Evolutionary conservation across 2,113 vertebrate genomes (phyloP).

Genomic region (Amphiprion ocellaris): DNA sequence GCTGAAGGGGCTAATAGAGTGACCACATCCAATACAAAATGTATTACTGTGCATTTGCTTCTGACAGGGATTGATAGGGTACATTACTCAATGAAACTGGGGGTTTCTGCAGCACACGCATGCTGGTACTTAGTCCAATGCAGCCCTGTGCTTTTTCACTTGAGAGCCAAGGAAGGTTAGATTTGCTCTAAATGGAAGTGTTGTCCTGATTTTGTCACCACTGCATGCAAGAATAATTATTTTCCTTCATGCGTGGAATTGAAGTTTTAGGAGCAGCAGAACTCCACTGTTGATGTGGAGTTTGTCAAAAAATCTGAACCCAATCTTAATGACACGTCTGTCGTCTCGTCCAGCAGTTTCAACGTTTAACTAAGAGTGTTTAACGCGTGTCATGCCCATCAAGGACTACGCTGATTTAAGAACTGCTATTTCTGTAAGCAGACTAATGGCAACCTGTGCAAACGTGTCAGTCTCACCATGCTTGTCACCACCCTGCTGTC

Average conservation of each 20-base stretch:
- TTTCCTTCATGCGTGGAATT: too few relatives aligned
- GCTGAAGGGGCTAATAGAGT: constrained; percentile 80
- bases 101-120: constrained; percentile 51
- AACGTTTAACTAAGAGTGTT: too few relatives aligned
- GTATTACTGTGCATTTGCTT: constrained; percentile 75
- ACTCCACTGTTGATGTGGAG: too few relatives aligned
- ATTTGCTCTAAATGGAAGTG: background rate
- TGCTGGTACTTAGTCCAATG: constrained; percentile 12
- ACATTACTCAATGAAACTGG: constrained; percentile 70
- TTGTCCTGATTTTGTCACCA: background rate
- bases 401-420: background rate
- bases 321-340: too few relatives aligned
- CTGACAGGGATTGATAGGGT: constrained; percentile 78
- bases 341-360: too few relatives aligned
- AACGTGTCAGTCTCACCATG: background rate
- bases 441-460: background rate
- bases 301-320: too few relatives aligned
- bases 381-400: too few relatives aligned
- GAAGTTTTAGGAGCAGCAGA: too few relatives aligned
- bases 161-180: background rate
- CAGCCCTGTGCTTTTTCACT: background rate
- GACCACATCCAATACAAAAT: constrained; percentile 82
- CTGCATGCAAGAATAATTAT: background rate
- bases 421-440: background rate
- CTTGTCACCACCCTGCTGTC: background rate